Conservation (phyloP, 2,797 vertebrate species). For the Esox masquinongy region DNA sequence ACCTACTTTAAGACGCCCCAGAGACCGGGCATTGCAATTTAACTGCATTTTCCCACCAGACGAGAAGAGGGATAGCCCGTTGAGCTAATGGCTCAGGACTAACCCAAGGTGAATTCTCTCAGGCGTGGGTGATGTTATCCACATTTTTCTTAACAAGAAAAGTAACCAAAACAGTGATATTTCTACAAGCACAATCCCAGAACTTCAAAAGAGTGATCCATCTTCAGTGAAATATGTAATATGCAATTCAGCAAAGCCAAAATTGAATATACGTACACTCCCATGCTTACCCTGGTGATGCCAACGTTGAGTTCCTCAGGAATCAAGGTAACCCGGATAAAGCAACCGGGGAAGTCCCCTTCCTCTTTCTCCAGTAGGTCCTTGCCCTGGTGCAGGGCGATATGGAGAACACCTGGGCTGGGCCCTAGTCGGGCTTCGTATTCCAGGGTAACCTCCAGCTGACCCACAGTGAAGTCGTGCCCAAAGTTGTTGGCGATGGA, state of each 20-base stretch:
- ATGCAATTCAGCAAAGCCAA: not conserved
- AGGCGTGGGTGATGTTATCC: not conserved
- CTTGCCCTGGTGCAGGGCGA: constrained; percentile 93
- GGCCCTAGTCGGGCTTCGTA: constrained; percentile 66
- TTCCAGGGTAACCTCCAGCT: constrained; percentile 92
- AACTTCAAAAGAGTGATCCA: not conserved
- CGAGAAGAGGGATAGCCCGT: constrained; percentile 26
- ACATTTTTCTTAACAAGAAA: not conserved
- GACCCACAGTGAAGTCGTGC: constrained; percentile 91
- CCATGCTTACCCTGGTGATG: constrained; percentile 83
- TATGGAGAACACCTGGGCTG: constrained; percentile 70
- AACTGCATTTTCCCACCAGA: constrained; percentile 35
- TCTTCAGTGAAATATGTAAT: not conserved
- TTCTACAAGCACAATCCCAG: not conserved
- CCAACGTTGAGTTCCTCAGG: constrained; percentile 90
- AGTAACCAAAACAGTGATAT: not conserved
- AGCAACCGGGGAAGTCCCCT: constrained; percentile 89
- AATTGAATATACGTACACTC: not conserved
- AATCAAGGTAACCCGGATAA: constrained; percentile 88
- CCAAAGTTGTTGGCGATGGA: constrained; percentile 96
- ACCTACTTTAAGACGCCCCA: constrained; percentile 4
- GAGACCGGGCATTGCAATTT: constrained; percentile 39
- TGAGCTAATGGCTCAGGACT: constrained; percentile 29
- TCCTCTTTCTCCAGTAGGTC: constrained; percentile 95
- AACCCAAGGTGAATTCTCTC: not conserved